These are phyloP conservation scores for Gymnorhina tibicen DNA, from an alignment of 2,113 vertebrate species.

Conservation along the genomic window DNA sequence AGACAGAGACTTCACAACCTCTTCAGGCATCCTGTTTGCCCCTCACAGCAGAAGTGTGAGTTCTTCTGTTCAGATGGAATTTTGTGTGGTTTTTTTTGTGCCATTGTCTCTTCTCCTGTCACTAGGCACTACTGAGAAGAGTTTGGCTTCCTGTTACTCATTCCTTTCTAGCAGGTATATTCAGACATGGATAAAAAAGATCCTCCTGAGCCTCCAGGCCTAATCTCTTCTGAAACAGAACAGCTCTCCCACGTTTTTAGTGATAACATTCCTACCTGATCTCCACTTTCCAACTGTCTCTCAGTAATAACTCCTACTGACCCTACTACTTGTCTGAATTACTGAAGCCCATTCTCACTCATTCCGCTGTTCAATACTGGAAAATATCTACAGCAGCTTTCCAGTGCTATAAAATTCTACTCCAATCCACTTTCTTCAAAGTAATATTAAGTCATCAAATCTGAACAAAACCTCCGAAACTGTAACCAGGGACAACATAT, in stretches of 20 bases:
- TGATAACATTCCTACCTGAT: neutral
- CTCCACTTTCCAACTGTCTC: neutral
- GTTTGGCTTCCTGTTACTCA: neutral
- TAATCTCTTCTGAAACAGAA: neutral
- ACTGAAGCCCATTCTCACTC: neutral
- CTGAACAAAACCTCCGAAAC: neutral
- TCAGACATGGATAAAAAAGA: neutral
- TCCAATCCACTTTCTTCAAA: neutral
- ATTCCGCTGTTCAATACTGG: neutral
- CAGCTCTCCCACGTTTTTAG: neutral
- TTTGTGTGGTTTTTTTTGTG: neutral
- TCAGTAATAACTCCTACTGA: neutral
- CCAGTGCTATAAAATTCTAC: neutral
- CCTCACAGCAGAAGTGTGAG: neutral
- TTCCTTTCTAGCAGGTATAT: neutral
- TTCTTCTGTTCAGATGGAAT: neutral
- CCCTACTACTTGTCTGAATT: neutral
- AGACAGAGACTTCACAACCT: neutral
- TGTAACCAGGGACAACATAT: neutral
- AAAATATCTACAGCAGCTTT: neutral
- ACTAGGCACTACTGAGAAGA: neutral
- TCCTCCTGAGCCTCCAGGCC: neutral
- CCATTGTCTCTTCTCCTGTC: neutral
- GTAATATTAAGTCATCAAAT: neutral
- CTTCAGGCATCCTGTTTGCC: neutral